Percentiles rank a stretch among this genome's conserved stretches.
These are phyloP conservation scores for Petrocephalus schoutedeni DNA, from an alignment of 2,797 vertebrate genomes.

Conservation along the genomic window DNA sequence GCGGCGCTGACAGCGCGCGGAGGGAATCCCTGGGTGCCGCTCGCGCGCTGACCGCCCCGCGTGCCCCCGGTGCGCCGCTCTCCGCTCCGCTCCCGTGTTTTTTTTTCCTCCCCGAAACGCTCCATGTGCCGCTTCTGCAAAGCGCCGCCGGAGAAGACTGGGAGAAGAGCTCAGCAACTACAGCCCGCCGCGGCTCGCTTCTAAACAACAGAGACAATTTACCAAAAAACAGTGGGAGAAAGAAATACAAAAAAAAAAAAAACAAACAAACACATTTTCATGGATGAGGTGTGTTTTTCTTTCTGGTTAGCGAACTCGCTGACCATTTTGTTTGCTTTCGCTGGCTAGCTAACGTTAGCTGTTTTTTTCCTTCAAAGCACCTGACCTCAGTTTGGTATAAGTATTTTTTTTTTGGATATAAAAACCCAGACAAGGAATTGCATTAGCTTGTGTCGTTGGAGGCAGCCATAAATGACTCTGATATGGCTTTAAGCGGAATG, in stretches of 20 bases:
- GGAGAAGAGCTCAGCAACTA: neutral
- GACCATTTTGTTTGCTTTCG: neutral
- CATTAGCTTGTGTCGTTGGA: slow-evolving; percentile 32
- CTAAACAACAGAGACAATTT: neutral
- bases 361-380: neutral
- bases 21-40: slow-evolving; percentile 40
- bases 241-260: neutral
- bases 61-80: neutral
- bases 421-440: slow-evolving; percentile 18
- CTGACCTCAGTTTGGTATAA: slow-evolving; percentile 11
- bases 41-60: neutral
- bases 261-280: neutral
- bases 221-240: neutral
- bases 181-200: neutral
- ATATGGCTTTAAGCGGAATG: slow-evolving; percentile 71
- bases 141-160: slow-evolving; percentile 12
- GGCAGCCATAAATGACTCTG: slow-evolving; percentile 67
- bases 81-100: neutral
- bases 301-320: slow-evolving; percentile 1
- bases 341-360: slow-evolving; percentile 16
- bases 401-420: slow-evolving; percentile 10
- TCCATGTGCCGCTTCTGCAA: slow-evolving; percentile 16
- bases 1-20: slow-evolving; percentile 28
- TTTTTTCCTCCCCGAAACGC: neutral
- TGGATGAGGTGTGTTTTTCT: slow-evolving; percentile 24